Conservation (phyloP, 1,140 invertebrate genomes). For the Eurosta solidaginis region DNA sequence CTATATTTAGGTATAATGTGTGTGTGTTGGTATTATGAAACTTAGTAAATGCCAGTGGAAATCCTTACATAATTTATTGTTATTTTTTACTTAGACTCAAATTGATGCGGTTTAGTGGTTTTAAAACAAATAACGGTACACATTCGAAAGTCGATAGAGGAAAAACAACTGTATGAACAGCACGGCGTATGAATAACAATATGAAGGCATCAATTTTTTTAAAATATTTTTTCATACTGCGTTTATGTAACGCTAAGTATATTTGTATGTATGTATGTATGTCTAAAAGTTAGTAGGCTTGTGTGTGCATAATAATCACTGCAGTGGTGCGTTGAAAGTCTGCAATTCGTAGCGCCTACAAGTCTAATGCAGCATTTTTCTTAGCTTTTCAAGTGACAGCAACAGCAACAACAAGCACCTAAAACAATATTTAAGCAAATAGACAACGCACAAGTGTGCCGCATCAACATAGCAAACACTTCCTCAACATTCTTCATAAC, state of each 20-base stretch:
- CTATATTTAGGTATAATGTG: no score
- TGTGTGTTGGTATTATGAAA: no score
- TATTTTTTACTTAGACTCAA: neutral
- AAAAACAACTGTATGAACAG: neutral
- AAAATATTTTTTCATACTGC: neutral
- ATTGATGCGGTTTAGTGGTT: neutral
- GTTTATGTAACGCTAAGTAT: neutral
- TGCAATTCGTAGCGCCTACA: slow-evolving; percentile 53
- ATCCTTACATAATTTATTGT: neutral
- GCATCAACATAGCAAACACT: neutral
- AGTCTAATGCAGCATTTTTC: slow-evolving; percentile 50
- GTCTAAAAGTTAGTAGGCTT: no score
- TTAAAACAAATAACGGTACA: neutral
- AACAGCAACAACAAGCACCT: neutral
- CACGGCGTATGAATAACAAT: neutral
- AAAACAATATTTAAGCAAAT: neutral
- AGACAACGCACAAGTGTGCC: slow-evolving; percentile 15
- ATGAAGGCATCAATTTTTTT: neutral
- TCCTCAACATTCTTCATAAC: neutral
- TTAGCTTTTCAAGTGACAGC: slow-evolving; percentile 20
- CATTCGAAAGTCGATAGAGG: neutral
- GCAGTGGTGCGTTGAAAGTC: slow-evolving; percentile 32
- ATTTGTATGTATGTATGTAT: neutral
- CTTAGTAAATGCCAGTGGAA: neutral
- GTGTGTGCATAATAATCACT: neutral